Base-by-base conservation (phyloP, 2,888 invertebrate genomes). In the Spilarctia lutea region DNA sequence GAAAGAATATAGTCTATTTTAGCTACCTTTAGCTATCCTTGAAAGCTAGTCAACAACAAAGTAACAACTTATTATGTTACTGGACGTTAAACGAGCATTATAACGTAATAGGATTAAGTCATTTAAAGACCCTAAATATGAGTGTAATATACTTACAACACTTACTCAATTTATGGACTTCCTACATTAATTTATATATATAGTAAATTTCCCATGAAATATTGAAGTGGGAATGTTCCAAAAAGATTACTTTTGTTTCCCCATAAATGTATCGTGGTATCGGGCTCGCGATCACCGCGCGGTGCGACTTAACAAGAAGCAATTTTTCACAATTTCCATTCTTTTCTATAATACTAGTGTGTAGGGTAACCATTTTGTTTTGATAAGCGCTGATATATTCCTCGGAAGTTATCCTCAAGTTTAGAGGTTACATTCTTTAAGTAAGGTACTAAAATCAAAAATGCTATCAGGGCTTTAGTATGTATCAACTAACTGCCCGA, bases 241-340 rank as follows among this genome's bases (percentile, higher is more conserved):
- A 87, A 85, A 83, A 81, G 81, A 82, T 83, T 84, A 83, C 81
- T 82, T 79, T 82, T 81, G 77, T 81, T 77, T 69, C 74, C 74
- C 68, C 67, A 75, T 69, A 71, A 42, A 20, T 30, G 67, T 67
- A 60, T 68, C 79, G 78, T 71, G 72, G 75, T 87, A 88, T 86
- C 87, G 83, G 74, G 56, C 78, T 75, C 79, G 60, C 86, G 80
- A 89, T 84, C 84, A 78, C 78, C 24, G 39, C 60, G 11, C 76
- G 68, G 73, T 65, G 73, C 73, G 75, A 81, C 84, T 82, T 91
- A 91, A 91, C 91, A 86, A 92, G 89, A 87, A 86, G 87, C 88
- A 87, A 90, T 92, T 92, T 92, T 91, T 91, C 88, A 90, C 87
- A 85, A 89, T 91, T 85, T 87, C 86, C 85, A 87, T 88, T 88